Base-by-base conservation (phyloP, 2,113 vertebrate genomes). In the Rousettus leschenaultii region DNA sequence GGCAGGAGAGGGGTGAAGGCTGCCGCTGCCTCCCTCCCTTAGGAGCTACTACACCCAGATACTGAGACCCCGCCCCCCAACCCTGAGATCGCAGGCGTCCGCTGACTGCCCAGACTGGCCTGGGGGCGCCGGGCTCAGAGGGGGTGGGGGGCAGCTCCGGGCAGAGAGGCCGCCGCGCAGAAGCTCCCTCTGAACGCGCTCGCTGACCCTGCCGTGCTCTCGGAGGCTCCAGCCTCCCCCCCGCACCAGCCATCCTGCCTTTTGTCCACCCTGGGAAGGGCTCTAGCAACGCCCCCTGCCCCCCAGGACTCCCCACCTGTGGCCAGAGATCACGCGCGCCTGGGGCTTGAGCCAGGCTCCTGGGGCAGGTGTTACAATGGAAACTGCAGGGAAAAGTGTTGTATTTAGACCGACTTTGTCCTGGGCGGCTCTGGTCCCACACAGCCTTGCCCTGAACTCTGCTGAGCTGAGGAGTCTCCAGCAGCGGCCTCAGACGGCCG, bases 121-220 rank as follows among this genome's bases (percentile, higher is more conserved):
- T 0, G 0, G 9, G 4, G 1, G 38, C 14, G 5, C 40, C 4
- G 24, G 16, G 7, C 7, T 35, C 43, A 45, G 43, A 7, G 10
- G 43, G 30, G 21, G n/a, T 2, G 5, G 13, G 38, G n/a, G 57
- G 57, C 68, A 19, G 79, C 79, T 38, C 2, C 0, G 3, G n/a
- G 68, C 26, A 57, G 59, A 2, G 33, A 82, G 16, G 40, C 35
- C 40, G 57, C 3, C 0, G 11, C 30, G 24, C 24, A 10, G 55
- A 48, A 45, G 40, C 48, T 43, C 26, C 30, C n/a, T 33, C 45
- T 24, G 18, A 45, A 10, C 8, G 43, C 8, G 8, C 43, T 45
- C 43, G 7, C 43, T 5, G 43, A 43, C 43, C 43, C 43, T 55
- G 53, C 53, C 7, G 19, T 4, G 35, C 30, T 9, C 71, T 7